Conservation (phyloP, 2,888 invertebrate species). For the Cyclophora punctaria region DNA sequence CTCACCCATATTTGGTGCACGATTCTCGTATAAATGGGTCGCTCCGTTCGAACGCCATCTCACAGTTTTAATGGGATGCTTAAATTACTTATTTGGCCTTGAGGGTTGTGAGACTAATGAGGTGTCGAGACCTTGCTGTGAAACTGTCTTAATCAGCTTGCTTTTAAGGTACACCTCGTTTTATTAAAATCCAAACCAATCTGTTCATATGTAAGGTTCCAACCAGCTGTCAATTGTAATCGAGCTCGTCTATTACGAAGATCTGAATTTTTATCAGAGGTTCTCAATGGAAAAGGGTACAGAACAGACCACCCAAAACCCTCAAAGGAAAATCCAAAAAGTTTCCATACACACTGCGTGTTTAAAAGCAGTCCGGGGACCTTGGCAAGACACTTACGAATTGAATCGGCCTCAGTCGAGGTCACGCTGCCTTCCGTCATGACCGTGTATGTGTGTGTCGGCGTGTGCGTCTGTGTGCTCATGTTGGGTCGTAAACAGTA, state of each 20-base stretch:
- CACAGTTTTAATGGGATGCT: constrained; percentile 20
- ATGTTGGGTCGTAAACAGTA: constrained; percentile 9
- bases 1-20: constrained; percentile 35
- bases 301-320: constrained; percentile 8
- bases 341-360: constrained; percentile 36
- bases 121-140: constrained; percentile 8
- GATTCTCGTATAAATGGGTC: constrained; percentile 19
- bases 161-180: too few species aligned
- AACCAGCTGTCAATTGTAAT: constrained; percentile 1
- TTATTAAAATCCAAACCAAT: too few species aligned
- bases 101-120: constrained; percentile 14
- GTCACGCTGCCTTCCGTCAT: constrained; percentile 41
- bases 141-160: too few species aligned
- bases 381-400: constrained; percentile 55
- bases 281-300: neutral
- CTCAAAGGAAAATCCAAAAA: constrained; percentile 36
- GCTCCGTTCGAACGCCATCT: constrained; percentile 6
- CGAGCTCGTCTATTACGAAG: constrained; percentile 6
- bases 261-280: constrained; percentile 2
- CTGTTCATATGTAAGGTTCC: too few species aligned
- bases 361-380: constrained; percentile 33
- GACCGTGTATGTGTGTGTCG: constrained; percentile 5
- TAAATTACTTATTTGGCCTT: constrained; percentile 13
- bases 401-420: constrained; percentile 48
- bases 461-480: constrained; percentile 3